These are phyloP conservation scores for Trididemnum clinides DNA, from an alignment of 23 tunicate species.

Conservation along the genomic window DNA sequence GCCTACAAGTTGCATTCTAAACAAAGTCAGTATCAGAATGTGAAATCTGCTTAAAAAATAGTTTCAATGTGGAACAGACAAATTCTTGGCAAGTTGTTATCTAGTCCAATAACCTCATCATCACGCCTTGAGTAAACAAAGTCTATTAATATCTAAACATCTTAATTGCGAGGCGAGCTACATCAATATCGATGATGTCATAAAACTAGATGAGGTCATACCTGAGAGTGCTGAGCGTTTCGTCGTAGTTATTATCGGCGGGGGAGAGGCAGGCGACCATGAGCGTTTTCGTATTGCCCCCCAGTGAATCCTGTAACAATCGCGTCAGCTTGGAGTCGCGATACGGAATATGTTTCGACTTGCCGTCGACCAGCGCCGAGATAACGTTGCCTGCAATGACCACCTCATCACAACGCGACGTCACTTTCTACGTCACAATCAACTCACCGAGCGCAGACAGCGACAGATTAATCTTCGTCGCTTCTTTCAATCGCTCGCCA, in stretches of 20 bases:
- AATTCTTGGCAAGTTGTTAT: no score
- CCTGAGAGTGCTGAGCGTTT: slow-evolving; percentile 98
- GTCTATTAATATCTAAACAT: no score
- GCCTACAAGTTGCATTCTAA: no score
- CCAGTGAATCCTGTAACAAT: slow-evolving; percentile 96
- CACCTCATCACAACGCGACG: neutral
- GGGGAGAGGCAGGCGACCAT: slow-evolving; percentile 98
- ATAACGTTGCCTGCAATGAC: slow-evolving; percentile 86
- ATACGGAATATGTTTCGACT: slow-evolving; percentile 98
- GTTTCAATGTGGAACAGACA: no score
- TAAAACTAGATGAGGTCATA: neutral
- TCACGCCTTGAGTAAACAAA: no score
- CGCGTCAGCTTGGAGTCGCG: slow-evolving; percentile 95
- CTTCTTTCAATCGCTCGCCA: slow-evolving; percentile 97
- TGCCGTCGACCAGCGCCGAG: slow-evolving; percentile 98
- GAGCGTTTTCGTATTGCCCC: slow-evolving; percentile 98
- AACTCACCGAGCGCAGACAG: slow-evolving; percentile 91
- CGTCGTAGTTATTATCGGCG: slow-evolving; percentile 99
- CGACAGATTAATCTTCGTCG: slow-evolving; percentile 95
- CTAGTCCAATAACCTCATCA: no score
- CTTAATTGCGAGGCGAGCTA: neutral
- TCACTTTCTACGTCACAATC: neutral
- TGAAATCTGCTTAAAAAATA: no score
- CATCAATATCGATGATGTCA: neutral
- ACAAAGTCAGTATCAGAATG: no score